Percentiles rank a stretch among this genome's conserved stretches.
These are phyloP conservation scores for Hyperoodon ampullatus DNA, from an alignment of 2,113 vertebrate genomes.

Conservation along the genomic window DNA sequence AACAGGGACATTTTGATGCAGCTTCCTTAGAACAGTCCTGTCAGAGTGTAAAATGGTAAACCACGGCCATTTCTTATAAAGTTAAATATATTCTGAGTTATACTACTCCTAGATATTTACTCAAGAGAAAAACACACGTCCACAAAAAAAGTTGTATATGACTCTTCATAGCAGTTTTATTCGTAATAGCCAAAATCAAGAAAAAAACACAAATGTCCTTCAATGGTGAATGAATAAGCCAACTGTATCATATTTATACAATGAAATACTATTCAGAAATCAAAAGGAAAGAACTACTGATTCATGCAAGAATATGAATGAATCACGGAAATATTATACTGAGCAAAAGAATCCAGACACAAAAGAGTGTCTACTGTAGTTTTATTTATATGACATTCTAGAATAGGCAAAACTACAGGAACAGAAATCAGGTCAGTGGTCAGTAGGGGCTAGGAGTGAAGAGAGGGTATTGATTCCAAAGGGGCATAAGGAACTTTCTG, in stretches of 20 bases:
- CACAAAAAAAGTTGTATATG: neutral
- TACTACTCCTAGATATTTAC: neutral
- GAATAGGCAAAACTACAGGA: neutral
- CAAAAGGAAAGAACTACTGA: neutral
- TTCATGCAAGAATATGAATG: neutral
- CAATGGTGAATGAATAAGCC: neutral
- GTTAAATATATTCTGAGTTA: neutral
- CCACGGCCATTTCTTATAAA: neutral
- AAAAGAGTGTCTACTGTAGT: neutral
- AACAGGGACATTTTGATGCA: neutral
- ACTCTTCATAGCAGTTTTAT: neutral
- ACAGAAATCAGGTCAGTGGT: neutral
- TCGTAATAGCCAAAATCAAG: neutral
- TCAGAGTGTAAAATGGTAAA: neutral
- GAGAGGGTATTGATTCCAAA: neutral
- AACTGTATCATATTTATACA: neutral
- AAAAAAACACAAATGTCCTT: neutral
- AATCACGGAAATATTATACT: constrained; percentile 1
- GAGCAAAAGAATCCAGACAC: constrained; percentile 7
- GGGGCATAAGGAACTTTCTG: neutral
- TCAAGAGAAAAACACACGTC: neutral
- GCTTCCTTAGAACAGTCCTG: neutral
- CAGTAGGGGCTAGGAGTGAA: neutral
- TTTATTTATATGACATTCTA: neutral
- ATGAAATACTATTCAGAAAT: neutral